Percentiles rank a stretch among this genome's conserved stretches.
Conservation (phyloP, 2,888 invertebrate genomes). For the Parapristionchus giblindavisi region DNA sequence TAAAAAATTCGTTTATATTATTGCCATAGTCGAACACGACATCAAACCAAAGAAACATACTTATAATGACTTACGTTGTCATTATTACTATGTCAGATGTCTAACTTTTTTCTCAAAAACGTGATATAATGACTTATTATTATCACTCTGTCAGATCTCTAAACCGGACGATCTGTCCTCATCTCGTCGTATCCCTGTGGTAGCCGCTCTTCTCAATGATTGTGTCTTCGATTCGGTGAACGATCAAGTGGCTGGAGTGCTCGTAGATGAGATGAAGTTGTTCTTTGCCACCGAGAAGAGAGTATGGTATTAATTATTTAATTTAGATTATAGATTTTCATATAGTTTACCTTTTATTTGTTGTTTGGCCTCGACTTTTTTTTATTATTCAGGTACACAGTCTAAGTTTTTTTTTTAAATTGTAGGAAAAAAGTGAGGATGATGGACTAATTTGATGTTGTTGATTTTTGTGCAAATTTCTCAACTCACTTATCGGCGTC, state of each 20-base stretch:
- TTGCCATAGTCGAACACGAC: no score
- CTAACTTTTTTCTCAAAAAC: background rate
- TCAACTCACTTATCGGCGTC: no score
- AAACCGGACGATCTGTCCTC: slow-evolving; percentile 29
- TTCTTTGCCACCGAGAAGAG: slow-evolving; percentile 36
- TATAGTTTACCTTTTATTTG: background rate
- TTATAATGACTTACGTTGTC: no score
- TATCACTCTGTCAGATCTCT: slow-evolving; percentile 3
- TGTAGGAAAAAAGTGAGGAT: no score
- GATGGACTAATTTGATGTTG: no score
- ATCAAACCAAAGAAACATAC: no score
- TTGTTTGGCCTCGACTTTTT: background rate
- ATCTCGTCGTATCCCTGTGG: slow-evolving; percentile 21
- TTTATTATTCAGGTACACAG: no score
- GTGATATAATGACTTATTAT: background rate
- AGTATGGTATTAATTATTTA: background rate
- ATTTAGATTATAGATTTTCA: background rate
- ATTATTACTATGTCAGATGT: no score
- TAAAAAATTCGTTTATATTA: no score
- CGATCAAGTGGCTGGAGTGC: slow-evolving; percentile 27
- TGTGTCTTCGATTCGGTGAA: slow-evolving; percentile 37
- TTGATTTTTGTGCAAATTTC: no score
- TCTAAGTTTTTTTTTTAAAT: no score
- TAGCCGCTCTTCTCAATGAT: slow-evolving; percentile 24
- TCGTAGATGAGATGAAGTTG: slow-evolving; percentile 28